These are phyloP conservation scores for Heteromurus nitidus DNA, from an alignment of 2,888 invertebrate genomes.

Conservation along the genomic window DNA sequence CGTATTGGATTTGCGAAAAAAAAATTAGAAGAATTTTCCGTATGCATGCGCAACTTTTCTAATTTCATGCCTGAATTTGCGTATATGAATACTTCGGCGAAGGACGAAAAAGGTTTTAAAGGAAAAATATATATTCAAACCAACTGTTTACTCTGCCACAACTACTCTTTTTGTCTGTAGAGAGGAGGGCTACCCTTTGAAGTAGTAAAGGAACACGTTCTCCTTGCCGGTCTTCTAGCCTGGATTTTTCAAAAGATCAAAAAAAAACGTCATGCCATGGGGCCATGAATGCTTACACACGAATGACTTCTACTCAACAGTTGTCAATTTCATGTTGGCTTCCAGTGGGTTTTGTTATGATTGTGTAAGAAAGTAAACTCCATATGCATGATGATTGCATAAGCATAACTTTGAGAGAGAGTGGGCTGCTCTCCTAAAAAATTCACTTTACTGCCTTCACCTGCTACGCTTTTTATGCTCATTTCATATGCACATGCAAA, in stretches of 20 bases:
- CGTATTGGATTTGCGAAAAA: slow-evolving; percentile 25
- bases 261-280: slow-evolving; percentile 16
- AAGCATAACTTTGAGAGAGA: too few species aligned
- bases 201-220: too few species aligned
- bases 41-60: slow-evolving; percentile 4
- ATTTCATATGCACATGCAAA: neutral
- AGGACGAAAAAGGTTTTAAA: neutral
- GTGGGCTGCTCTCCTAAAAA: slow-evolving; percentile 20
- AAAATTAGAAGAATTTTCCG: neutral
- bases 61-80: slow-evolving; percentile 23
- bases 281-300: neutral
- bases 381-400: too few species aligned
- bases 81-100: neutral
- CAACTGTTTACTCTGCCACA: neutral
- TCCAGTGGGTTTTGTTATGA: slow-evolving; percentile 61
- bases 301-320: slow-evolving; percentile 37
- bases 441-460: slow-evolving; percentile 28
- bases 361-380: slow-evolving; percentile 39
- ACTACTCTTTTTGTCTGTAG: neutral
- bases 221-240: too few species aligned
- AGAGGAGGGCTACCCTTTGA: neutral
- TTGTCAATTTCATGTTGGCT: slow-evolving; percentile 60
- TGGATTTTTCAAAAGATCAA: slow-evolving; percentile 1
- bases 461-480: neutral
- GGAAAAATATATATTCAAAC: neutral